Evolutionary conservation across 2,888 invertebrate species (phyloP).

Genomic region (Kuschelorhynchus macadamiae): DNA sequence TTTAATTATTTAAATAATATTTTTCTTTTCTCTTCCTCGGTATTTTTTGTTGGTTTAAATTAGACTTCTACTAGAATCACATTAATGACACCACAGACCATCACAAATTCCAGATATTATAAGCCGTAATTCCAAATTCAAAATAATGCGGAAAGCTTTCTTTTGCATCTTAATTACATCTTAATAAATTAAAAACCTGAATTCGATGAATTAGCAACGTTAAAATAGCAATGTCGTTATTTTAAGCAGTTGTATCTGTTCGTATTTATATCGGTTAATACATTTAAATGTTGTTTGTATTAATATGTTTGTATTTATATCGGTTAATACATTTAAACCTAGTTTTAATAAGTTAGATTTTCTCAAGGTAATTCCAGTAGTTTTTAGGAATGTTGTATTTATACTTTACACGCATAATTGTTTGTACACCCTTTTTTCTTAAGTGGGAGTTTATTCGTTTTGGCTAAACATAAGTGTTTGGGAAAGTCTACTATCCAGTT

Average conservation of each 20-base stretch:
- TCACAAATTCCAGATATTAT: too few species aligned
- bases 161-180: constrained; percentile 24
- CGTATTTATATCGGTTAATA: constrained; percentile 21
- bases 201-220: constrained; percentile 17
- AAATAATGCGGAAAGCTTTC: constrained; percentile 16
- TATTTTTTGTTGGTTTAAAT: too few species aligned
- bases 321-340: constrained; percentile 26
- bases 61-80: too few species aligned
- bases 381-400: constrained; percentile 26
- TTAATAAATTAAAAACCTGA: constrained; percentile 18
- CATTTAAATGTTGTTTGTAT: too few species aligned
- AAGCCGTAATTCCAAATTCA: constrained; percentile 25
- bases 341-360: constrained; percentile 23
- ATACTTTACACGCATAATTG: constrained; percentile 17
- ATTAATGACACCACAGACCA: too few species aligned
- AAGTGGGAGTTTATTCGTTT: neutral
- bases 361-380: constrained; percentile 15
- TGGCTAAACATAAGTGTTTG: too few species aligned
- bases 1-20: too few species aligned
- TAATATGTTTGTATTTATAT: constrained; percentile 21
- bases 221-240: too few species aligned
- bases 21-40: too few species aligned
- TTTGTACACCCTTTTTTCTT: constrained; percentile 23
- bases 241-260: too few species aligned
- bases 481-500: too few species aligned